phyloP scores from a whole-genome alignment of 2,888 invertebrate species.

The Thecocarcelia acutangulata region DNA sequence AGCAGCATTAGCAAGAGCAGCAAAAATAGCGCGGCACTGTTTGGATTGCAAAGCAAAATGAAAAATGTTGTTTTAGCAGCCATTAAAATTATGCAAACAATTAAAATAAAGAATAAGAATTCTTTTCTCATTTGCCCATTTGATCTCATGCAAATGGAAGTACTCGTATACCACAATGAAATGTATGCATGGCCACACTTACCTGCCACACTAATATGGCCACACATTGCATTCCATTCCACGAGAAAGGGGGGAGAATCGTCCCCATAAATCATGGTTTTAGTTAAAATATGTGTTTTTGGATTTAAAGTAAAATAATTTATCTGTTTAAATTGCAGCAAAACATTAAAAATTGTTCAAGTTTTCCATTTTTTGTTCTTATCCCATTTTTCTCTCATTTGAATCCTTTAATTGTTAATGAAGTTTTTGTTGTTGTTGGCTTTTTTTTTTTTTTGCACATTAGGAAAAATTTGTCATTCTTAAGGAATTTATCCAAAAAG shows the following conservation, averaged over 20 bases:
- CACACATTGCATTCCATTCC: background rate
- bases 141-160: slow-evolving; percentile 65
- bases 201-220: slow-evolving; percentile 13
- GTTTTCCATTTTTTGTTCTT: slow-evolving; percentile 26
- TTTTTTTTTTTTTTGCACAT: background rate
- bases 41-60: slow-evolving; percentile 5
- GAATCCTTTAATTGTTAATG: slow-evolving; percentile 61
- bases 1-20: background rate
- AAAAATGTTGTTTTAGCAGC: slow-evolving; percentile 68
- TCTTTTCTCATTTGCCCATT: slow-evolving; percentile 42
- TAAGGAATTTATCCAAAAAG: slow-evolving; percentile 53
- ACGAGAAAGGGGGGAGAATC: slow-evolving; percentile 10
- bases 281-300: background rate
- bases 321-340: slow-evolving; percentile 39
- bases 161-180: slow-evolving; percentile 55
- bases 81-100: slow-evolving; percentile 70
- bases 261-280: slow-evolving; percentile 6
- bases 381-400: slow-evolving; percentile 8
- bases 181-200: slow-evolving; percentile 25
- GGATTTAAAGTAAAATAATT: slow-evolving; percentile 35
- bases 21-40: background rate
- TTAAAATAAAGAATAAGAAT: slow-evolving; percentile 52
- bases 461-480: slow-evolving; percentile 60
- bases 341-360: slow-evolving; percentile 39
- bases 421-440: background rate